These are phyloP conservation scores for Trichoplusia ni DNA, from an alignment of 1,140 invertebrate genomes.

Conservation along the genomic window DNA sequence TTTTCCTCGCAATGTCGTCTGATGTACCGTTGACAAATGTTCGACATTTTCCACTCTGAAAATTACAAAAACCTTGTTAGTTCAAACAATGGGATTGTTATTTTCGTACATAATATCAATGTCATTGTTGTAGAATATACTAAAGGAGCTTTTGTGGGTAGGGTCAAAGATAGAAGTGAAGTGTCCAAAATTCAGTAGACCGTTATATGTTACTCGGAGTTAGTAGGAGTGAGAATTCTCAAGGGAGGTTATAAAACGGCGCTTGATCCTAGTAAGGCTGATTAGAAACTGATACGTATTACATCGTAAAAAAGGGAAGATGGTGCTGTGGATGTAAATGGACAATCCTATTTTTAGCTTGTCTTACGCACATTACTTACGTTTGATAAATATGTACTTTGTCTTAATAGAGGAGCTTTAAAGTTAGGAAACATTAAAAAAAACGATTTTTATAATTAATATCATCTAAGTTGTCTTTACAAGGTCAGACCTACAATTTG, in stretches of 20 bases:
- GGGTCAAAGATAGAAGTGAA: neutral
- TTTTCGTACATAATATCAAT: conserved; percentile 6
- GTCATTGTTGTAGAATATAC: neutral
- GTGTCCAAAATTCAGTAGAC: neutral
- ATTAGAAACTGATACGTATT: neutral
- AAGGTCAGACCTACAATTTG: too few relatives aligned
- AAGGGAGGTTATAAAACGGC: neutral
- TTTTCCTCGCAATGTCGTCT: conserved; percentile 62
- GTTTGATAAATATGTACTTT: too few relatives aligned
- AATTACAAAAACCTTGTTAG: conserved; percentile 46
- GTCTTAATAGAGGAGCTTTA: too few relatives aligned
- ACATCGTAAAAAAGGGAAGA: too few relatives aligned
- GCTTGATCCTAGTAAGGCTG: neutral
- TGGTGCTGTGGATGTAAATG: too few relatives aligned
- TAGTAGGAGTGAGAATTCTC: neutral
- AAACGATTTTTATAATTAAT: too few relatives aligned
- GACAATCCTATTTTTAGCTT: too few relatives aligned
- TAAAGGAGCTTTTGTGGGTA: too few relatives aligned
- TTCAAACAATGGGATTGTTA: conserved; percentile 30
- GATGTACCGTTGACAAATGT: conserved; percentile 70
- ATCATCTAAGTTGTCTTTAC: too few relatives aligned
- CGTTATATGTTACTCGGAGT: neutral
- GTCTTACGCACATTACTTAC: too few relatives aligned
- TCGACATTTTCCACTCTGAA: conserved; percentile 72
- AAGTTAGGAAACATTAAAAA: too few relatives aligned